These are phyloP conservation scores for Vimba vimba DNA, from an alignment of 2,113 vertebrate genomes.

Conservation along the genomic window DNA sequence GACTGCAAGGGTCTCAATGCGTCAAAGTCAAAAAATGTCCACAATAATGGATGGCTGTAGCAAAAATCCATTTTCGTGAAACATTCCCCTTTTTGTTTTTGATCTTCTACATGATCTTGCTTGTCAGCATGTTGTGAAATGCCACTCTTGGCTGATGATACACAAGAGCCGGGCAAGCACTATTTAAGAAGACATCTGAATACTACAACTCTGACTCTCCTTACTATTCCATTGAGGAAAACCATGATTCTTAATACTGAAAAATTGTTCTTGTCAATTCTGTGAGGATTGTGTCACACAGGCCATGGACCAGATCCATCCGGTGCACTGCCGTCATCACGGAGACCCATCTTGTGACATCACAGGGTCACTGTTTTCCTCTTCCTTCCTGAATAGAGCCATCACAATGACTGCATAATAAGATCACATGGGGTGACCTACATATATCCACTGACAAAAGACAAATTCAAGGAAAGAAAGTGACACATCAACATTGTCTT, in stretches of 20 bases:
- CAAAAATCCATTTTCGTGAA: not conserved
- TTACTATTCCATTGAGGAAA: not conserved
- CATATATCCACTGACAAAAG: slow-evolving; percentile 21
- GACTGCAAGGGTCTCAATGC: not conserved
- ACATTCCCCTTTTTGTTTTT: not conserved
- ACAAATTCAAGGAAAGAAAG: slow-evolving; percentile 18
- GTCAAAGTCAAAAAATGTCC: too few relatives aligned
- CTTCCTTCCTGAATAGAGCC: slow-evolving; percentile 23
- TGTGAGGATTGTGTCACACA: slow-evolving; percentile 6
- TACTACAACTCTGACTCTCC: not conserved
- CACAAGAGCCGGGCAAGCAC: not conserved
- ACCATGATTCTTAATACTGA: not conserved
- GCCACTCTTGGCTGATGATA: not conserved
- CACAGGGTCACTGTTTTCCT: slow-evolving; percentile 30
- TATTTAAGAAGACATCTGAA: not conserved
- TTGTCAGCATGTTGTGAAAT: slow-evolving; percentile 5
- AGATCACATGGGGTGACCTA: not conserved
- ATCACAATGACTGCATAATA: not conserved
- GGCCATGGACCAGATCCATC: slow-evolving; percentile 58
- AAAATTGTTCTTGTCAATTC: not conserved
- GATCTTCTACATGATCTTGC: too few relatives aligned
- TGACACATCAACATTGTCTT: slow-evolving; percentile 25
- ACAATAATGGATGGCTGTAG: too few relatives aligned
- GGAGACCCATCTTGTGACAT: slow-evolving; percentile 50
- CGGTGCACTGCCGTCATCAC: slow-evolving; percentile 35